Conservation (phyloP, 2,113 vertebrate species). For the Spheniscus mendiculus region DNA sequence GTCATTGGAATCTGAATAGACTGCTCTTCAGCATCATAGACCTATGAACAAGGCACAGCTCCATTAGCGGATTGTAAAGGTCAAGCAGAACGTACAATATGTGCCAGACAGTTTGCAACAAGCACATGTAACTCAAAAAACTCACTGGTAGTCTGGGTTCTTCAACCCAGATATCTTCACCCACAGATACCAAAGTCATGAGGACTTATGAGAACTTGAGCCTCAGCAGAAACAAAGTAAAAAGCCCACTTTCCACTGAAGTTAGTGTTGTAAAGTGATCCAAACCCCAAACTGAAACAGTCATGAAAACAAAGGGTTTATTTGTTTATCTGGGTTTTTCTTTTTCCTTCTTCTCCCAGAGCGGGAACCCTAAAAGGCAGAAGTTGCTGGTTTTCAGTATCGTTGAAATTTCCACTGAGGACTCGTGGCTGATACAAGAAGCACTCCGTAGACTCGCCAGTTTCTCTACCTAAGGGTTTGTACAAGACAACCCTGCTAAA, state of each 20-base stretch:
- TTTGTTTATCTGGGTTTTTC: not conserved
- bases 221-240: not conserved
- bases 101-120: not conserved
- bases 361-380: not conserved
- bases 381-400: not conserved
- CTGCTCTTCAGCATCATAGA: not conserved
- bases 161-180: not conserved
- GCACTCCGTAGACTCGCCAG: fast-evolving
- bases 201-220: not conserved
- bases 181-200: not conserved
- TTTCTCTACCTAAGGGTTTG: not conserved
- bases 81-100: fast-evolving
- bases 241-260: not conserved
- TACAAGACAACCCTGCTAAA: fast-evolving
- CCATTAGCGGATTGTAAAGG: not conserved
- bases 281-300: not conserved
- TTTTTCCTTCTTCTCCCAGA: not conserved
- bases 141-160: fast-evolving
- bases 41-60: not conserved
- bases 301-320: not conserved
- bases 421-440: not conserved
- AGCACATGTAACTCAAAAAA: not conserved
- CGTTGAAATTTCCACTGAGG: not conserved
- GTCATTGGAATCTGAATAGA: not conserved
- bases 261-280: not conserved